These are phyloP conservation scores for Neopelma chrysocephalum DNA, from an alignment of 2,797 vertebrate genomes.

Conservation along the genomic window DNA sequence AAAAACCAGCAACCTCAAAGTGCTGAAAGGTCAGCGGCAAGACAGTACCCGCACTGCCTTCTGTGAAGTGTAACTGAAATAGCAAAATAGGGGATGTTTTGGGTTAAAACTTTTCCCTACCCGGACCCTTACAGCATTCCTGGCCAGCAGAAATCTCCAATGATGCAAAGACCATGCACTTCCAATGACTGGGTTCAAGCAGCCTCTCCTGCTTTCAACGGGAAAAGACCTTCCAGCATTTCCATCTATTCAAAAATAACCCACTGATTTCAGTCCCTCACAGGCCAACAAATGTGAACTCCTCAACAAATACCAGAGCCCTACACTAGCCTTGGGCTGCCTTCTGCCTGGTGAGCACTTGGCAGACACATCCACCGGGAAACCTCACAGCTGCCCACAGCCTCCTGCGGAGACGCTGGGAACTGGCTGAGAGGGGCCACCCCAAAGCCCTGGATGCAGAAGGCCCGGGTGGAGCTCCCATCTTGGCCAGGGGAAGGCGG, in stretches of 20 bases:
- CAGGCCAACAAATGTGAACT: background rate
- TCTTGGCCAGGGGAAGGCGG: background rate
- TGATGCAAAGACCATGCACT: fast-evolving
- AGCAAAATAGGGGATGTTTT: background rate
- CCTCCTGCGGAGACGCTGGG: fast-evolving
- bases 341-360: background rate
- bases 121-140: background rate
- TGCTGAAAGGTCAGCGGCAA: fast-evolving
- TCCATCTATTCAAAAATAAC: background rate
- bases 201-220: background rate
- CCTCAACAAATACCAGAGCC: background rate
- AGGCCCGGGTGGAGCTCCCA: background rate
- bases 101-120: background rate
- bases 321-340: background rate
- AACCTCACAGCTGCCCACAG: fast-evolving
- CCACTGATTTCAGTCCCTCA: background rate
- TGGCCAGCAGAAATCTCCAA: background rate
- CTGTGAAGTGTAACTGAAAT: background rate
- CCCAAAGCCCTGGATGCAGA: fast-evolving
- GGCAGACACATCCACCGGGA: too few relatives aligned
- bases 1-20: background rate
- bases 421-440: fast-evolving
- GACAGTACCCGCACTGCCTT: background rate
- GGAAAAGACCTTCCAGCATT: background rate
- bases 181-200: background rate